These are phyloP conservation scores for Ophiothrix spiculata DNA, from an alignment of 35 echinoderm and acorn worm genomes.

Conservation along the genomic window DNA sequence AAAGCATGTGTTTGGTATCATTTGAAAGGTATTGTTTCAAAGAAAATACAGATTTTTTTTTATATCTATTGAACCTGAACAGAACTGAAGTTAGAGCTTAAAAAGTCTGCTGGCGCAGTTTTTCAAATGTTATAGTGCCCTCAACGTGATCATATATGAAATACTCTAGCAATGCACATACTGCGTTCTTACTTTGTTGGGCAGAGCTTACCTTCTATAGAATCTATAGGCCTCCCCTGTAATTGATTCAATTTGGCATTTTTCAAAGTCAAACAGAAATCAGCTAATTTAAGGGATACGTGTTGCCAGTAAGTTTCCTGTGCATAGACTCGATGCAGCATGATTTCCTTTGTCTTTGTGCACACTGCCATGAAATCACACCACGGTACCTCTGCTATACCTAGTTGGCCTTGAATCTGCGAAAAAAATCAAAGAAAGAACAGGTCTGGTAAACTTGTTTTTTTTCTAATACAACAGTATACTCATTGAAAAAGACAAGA, in stretches of 20 bases:
- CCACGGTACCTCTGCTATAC: constrained; percentile 17
- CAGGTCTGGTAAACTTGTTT: not conserved
- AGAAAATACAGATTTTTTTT: no score
- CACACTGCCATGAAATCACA: constrained; percentile 52
- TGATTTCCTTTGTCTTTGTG: constrained; percentile 31
- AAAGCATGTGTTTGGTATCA: no score
- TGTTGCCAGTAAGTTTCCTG: constrained; percentile 11
- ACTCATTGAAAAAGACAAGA: no score
- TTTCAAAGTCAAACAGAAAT: constrained; percentile 35
- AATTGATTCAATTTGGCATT: not conserved
- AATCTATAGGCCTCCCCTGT: not conserved
- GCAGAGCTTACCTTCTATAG: constrained; percentile 9
- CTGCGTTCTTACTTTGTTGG: no score
- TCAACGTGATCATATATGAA: no score
- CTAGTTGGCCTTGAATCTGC: constrained; percentile 40
- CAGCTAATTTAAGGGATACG: constrained; percentile 16
- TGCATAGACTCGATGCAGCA: constrained; percentile 20
- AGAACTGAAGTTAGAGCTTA: no score
- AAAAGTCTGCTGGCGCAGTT: no score
- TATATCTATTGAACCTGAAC: no score
- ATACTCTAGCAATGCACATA: no score
- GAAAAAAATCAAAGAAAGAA: not conserved
- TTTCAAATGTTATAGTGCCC: no score
- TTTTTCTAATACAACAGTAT: no score
- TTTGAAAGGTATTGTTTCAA: no score